Percentiles rank a stretch among this genome's conserved stretches.
These are phyloP conservation scores for Nothura maculosa DNA, from an alignment of 2,797 vertebrate genomes.

Conservation along the genomic window DNA sequence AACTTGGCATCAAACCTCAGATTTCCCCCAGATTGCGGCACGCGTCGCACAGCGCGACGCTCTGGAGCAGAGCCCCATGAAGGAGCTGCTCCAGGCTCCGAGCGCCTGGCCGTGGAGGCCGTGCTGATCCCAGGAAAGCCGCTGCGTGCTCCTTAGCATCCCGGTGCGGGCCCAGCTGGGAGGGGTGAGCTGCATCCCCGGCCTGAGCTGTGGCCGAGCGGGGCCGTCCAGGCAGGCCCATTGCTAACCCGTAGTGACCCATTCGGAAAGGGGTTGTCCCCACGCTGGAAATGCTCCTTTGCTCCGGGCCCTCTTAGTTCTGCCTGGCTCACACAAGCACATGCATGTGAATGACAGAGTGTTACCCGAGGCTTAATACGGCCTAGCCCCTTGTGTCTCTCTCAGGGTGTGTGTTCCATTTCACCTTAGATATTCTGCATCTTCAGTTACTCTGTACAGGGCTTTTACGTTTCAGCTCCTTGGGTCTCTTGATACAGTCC, in stretches of 20 bases:
- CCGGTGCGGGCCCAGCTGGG: background rate
- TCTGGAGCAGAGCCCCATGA: background rate
- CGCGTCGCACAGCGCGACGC: background rate
- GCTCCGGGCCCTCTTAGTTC: background rate
- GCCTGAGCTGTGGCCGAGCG: rapidly evolving
- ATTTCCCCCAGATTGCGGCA: background rate
- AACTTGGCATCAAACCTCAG: background rate
- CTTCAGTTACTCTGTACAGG: background rate
- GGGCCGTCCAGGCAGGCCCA: background rate
- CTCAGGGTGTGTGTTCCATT: background rate
- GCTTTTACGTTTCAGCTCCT: background rate
- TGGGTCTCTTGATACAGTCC: background rate
- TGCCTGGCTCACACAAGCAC: background rate
- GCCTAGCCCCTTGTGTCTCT: background rate
- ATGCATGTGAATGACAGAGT: too few species aligned
- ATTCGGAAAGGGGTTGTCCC: background rate
- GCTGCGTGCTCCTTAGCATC: background rate
- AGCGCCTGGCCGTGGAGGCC: background rate
- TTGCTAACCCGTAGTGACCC: background rate
- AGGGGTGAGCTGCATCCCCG: background rate
- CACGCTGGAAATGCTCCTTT: background rate
- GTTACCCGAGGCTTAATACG: background rate
- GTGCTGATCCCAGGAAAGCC: background rate
- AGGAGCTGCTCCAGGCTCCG: rapidly evolving
- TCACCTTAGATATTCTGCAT: background rate